phyloP scores from a whole-genome alignment of 2,797 vertebrate species.

The Simalia tracyae region DNA sequence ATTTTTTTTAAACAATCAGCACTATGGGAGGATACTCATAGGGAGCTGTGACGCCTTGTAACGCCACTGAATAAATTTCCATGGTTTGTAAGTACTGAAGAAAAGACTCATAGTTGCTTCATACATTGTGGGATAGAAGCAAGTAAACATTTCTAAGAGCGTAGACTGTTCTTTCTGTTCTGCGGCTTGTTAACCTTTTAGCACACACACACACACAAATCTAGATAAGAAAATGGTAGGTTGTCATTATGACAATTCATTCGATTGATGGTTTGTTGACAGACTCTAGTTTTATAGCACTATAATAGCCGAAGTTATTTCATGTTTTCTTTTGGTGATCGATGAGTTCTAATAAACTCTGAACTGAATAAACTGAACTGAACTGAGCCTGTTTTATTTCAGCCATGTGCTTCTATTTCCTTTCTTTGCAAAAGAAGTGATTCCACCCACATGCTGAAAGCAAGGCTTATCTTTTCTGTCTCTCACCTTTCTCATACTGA shows the following conservation, averaged over 20 bases:
- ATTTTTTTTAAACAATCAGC: background rate
- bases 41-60: background rate
- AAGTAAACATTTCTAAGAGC: background rate
- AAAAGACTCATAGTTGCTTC: background rate
- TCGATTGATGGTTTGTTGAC: background rate
- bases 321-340: background rate
- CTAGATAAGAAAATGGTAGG: background rate
- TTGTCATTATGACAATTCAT: background rate
- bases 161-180: background rate
- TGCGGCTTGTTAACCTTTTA: background rate
- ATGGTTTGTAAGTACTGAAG: background rate
- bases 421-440: background rate
- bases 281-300: background rate
- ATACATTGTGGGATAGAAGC: background rate
- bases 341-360: background rate
- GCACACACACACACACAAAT: background rate
- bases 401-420: background rate
- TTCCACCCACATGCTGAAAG: background rate
- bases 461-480: background rate
- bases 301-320: background rate
- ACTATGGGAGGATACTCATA: background rate
- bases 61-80: background rate
- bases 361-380: background rate
- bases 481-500: constrained; percentile 78
- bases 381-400: background rate